Conservation (phyloP, 2,888 invertebrate genomes). For the Dasypogon diadema region DNA sequence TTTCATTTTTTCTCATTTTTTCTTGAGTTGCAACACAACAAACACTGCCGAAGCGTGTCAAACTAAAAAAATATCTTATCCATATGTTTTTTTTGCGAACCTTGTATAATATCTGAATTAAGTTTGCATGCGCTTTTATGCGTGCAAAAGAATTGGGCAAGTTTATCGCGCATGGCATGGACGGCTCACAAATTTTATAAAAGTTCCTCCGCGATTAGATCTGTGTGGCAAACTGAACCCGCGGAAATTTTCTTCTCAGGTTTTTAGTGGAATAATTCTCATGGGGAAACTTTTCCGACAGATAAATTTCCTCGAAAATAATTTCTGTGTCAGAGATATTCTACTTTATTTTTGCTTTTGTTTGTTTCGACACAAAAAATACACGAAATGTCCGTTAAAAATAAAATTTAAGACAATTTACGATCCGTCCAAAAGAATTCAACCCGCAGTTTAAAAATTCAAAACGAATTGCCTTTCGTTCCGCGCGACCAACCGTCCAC, state of each 20-base stretch:
- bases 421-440: conserved; percentile 13
- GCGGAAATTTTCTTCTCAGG: conserved; percentile 29
- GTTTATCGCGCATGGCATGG: conserved; percentile 70
- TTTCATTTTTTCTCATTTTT: not conserved
- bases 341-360: not conserved
- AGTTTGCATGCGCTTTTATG: conserved; percentile 68
- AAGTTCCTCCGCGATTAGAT: conserved; percentile 52
- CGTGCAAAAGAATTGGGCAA: conserved; percentile 69
- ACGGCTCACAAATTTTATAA: conserved; percentile 66
- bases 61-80: too few relatives aligned
- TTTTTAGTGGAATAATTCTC: conserved; percentile 2
- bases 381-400: conserved; percentile 32
- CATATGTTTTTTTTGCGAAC: too few relatives aligned
- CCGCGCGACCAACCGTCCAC: conserved; percentile 34
- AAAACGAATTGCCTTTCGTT: not conserved
- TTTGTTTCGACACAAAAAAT: not conserved
- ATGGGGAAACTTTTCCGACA: not conserved
- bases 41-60: not conserved
- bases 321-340: conserved; percentile 7
- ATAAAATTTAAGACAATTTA: conserved; percentile 43
- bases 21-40: not conserved
- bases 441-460: not conserved
- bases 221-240: conserved; percentile 19
- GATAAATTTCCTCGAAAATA: conserved; percentile 19
- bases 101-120: conserved; percentile 68